Base-by-base conservation (phyloP, 35 echinoderm and acorn worm genomes). In the Lytechinus variegatus region DNA sequence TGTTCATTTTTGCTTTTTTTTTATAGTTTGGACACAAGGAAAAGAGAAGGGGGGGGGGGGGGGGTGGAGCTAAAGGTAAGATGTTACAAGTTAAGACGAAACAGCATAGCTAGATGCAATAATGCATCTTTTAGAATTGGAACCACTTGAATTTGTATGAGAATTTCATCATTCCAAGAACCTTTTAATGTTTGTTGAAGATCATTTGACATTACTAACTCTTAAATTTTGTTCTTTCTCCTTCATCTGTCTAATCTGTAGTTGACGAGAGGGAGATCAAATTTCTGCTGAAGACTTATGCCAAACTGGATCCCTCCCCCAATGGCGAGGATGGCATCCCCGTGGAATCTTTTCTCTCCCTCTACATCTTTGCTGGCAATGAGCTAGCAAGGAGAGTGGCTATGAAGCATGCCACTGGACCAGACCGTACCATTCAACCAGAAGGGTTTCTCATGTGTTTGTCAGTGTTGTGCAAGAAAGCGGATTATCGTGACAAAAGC, bases 191-290 rank as follows among this genome's bases (percentile, higher is more conserved):
- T 44, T 44, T 44, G 33, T 44, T 44, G 33, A 44, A 44, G 33
- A 44, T 44, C 33, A 44, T 44, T 44, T 44, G 33, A 44, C 33
- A 44, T 44, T 44, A 44, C 33, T 44, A 44, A 44, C 33, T 44
- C 33, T 44, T 44, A 44, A 44, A 44, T 44, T 44, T 44, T 44
- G 33, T 44, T 44, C 33, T 44, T 44, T 44, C 33, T 44, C 2
- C 57, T 10, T 13, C 54, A 93, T 93, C 92, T 3, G 27, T 24
- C 54, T 10, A 93, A n/a, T 33, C 88, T 93, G 54, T 94, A 97
- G 96, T 97, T 27, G 52, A 97, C 61, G 96, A 95, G 52, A 93
- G 87, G 58, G 96, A 97, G 54, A 95, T 97, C 44, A 97, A 86
- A 27, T 91, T 87, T 16, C 72, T 97, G n/a, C 71, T 97, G 29